Conservation (phyloP, 2,888 invertebrate species). For the Linnaemya tessellans region DNA sequence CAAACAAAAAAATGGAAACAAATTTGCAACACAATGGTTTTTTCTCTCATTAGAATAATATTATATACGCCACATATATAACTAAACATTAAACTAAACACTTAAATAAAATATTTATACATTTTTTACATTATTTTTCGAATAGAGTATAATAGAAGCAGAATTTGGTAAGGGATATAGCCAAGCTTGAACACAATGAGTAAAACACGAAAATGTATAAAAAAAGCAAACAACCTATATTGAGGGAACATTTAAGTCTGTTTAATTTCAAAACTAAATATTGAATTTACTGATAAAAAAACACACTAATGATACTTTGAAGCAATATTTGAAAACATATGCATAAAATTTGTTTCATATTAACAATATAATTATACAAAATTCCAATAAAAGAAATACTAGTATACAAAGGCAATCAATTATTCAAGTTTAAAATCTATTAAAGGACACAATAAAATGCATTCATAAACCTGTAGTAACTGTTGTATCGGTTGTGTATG, state of each 20-base stretch:
- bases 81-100: slow-evolving; percentile 32
- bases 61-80: slow-evolving; percentile 32
- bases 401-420: slow-evolving; percentile 73
- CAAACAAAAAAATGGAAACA: slow-evolving; percentile 62
- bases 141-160: slow-evolving; percentile 47
- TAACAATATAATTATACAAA: slow-evolving; percentile 36
- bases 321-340: slow-evolving; percentile 59
- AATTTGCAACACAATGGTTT: slow-evolving; percentile 70
- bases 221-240: slow-evolving; percentile 49
- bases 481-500: too few species aligned
- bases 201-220: slow-evolving; percentile 22
- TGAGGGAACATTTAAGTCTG: slow-evolving; percentile 70
- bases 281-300: slow-evolving; percentile 51
- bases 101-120: slow-evolving; percentile 23
- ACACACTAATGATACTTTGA: slow-evolving; percentile 50
- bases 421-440: slow-evolving; percentile 52
- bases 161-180: slow-evolving; percentile 31
- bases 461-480: too few species aligned
- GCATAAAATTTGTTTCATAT: slow-evolving; percentile 38
- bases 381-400: slow-evolving; percentile 62
- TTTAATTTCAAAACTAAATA: slow-evolving; percentile 58
- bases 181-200: neutral
- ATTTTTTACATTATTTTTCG: slow-evolving; percentile 62
- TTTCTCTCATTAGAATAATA: slow-evolving; percentile 69
- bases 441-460: slow-evolving; percentile 21